phyloP scores from a whole-genome alignment of 2,113 vertebrate genomes.

The Heterochromis multidens region DNA sequence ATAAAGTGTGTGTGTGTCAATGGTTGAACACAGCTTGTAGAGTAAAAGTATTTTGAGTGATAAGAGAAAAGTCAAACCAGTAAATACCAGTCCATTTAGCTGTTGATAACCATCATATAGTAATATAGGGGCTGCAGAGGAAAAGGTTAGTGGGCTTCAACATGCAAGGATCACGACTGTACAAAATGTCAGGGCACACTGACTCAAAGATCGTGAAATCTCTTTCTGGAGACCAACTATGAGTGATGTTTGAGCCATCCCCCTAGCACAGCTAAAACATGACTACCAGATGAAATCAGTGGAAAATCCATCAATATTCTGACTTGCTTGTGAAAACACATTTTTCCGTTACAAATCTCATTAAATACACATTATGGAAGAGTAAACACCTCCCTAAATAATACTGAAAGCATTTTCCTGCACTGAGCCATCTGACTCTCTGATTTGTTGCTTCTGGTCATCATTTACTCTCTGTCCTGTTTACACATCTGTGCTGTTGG shows the following conservation, averaged over 20 bases:
- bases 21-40: not conserved
- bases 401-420: not conserved
- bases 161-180: not conserved
- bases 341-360: not conserved
- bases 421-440: not conserved
- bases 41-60: not conserved
- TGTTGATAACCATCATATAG: not conserved
- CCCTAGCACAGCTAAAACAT: not conserved
- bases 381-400: not conserved
- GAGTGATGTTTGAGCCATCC: not conserved
- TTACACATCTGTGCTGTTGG: conserved; percentile 82
- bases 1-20: not conserved
- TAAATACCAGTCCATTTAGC: not conserved
- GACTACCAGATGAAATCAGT: not conserved
- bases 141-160: not conserved
- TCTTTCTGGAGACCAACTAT: not conserved
- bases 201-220: not conserved
- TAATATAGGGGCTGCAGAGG: not conserved
- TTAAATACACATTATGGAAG: not conserved
- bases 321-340: not conserved
- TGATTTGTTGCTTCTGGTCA: conserved; percentile 68
- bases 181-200: not conserved
- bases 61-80: not conserved
- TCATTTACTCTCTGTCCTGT: conserved; percentile 80
- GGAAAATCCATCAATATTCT: not conserved